A percentile compares a stretch with the other conserved stretches of the same genome.
phyloP scores from a whole-genome alignment of 2,113 vertebrate genomes.

The Talpa occidentalis region DNA sequence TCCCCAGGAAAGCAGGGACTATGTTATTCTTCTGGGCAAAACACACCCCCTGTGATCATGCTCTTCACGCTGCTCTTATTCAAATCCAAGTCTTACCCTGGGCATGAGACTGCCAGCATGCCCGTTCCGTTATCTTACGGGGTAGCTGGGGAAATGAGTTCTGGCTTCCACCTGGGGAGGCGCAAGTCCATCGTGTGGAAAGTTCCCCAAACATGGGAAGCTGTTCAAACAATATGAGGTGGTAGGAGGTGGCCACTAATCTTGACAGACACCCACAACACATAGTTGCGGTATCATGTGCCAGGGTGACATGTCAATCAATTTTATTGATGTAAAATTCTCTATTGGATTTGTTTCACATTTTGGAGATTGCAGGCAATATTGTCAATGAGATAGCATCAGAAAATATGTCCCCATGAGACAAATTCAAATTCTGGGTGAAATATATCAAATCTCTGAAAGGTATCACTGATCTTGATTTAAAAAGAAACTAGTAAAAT shows the following conservation, averaged over 20 bases:
- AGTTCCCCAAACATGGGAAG: not conserved
- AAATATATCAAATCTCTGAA: not conserved
- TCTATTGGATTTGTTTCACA: not conserved
- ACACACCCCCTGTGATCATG: not conserved
- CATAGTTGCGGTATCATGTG: fast-evolving
- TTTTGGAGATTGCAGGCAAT: not conserved
- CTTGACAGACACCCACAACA: not conserved
- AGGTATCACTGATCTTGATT: not conserved
- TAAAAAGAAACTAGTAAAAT: not conserved
- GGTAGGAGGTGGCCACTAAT: not conserved
- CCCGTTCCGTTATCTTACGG: not conserved
- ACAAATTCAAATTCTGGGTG: not conserved
- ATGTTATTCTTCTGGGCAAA: not conserved
- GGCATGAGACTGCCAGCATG: not conserved
- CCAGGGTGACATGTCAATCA: not conserved
- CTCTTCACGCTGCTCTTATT: not conserved
- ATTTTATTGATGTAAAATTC: not conserved
- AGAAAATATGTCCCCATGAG: not conserved
- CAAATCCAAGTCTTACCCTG: not conserved
- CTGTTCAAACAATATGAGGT: not conserved
- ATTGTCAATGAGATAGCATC: not conserved
- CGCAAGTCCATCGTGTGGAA: no score
- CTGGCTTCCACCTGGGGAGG: not conserved
- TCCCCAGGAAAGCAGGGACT: not conserved
- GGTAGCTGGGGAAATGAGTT: not conserved